Conservation (phyloP, 2,113 vertebrate genomes). For the Cettia cetti region DNA sequence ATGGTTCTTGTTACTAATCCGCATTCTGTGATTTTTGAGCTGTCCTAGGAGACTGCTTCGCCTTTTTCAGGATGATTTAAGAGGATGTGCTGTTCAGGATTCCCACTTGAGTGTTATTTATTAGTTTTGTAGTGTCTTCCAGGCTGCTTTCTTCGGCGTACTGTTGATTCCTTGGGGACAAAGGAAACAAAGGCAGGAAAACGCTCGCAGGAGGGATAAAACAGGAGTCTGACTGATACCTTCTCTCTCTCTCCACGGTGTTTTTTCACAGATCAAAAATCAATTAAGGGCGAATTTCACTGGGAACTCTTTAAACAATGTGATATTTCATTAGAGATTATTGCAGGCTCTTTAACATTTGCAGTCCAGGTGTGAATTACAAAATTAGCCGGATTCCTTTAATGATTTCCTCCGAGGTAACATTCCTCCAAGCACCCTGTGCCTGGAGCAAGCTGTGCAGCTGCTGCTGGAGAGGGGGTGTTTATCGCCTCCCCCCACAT, state of each 20-base stretch:
- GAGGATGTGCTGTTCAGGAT: neutral
- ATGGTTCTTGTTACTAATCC: neutral
- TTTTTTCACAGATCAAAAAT: constrained; percentile 75
- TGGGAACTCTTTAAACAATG: constrained; percentile 75
- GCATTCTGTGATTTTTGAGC: neutral
- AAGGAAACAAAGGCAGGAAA: constrained; percentile 40
- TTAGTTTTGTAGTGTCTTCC: neutral
- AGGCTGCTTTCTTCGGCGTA: neutral
- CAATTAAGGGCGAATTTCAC: constrained; percentile 76
- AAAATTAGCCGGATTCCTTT: constrained; percentile 67
- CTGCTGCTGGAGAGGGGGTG: neutral
- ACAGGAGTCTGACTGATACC: constrained; percentile 41
- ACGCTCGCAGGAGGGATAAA: neutral
- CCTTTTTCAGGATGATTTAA: constrained; percentile 16
- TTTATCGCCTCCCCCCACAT: neutral
- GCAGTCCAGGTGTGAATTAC: constrained; percentile 74
- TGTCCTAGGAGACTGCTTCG: constrained; percentile 7
- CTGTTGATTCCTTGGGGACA: constrained; percentile 32
- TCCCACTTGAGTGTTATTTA: neutral
- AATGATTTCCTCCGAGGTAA: constrained; percentile 55
- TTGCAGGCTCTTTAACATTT: constrained; percentile 59
- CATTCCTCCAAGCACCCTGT: neutral
- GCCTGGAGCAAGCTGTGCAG: constrained; percentile 4
- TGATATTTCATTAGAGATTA: constrained; percentile 75
- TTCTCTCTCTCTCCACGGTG: constrained; percentile 54